Evolutionary conservation across 2,888 invertebrate species (phyloP).

Genomic region (Hydrotaea diabolus): DNA sequence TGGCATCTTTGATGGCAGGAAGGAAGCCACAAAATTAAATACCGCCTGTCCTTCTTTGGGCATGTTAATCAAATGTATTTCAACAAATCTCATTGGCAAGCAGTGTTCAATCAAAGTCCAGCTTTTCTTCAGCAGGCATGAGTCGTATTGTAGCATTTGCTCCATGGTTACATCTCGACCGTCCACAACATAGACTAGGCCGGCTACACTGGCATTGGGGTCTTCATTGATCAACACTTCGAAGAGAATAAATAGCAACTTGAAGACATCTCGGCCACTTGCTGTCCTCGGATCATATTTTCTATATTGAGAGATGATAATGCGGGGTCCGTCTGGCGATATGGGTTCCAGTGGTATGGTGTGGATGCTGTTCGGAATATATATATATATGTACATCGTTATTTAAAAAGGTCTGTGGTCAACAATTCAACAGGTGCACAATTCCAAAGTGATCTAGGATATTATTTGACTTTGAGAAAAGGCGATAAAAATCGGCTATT

Average conservation of each 20-base stretch:
- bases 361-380: constrained; percentile 69
- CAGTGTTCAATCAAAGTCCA: constrained; percentile 73
- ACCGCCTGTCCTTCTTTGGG: constrained; percentile 71
- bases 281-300: constrained; percentile 73
- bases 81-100: constrained; percentile 72
- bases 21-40: constrained; percentile 73
- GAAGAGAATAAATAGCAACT: constrained; percentile 74
- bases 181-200: constrained; percentile 73
- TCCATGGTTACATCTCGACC: constrained; percentile 73
- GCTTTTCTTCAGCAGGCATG: constrained; percentile 72
- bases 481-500: too few relatives aligned
- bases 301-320: constrained; percentile 74
- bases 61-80: constrained; percentile 76
- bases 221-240: constrained; percentile 74
- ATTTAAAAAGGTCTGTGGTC: too few relatives aligned
- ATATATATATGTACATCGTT: too few relatives aligned
- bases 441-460: too few relatives aligned
- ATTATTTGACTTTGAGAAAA: too few relatives aligned
- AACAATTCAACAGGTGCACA: too few relatives aligned
- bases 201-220: constrained; percentile 72
- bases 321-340: constrained; percentile 69
- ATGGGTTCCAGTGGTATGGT: constrained; percentile 71
- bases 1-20: constrained; percentile 72
- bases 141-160: constrained; percentile 75
- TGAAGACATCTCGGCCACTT: constrained; percentile 73